Conservation (phyloP, 2,797 vertebrate species). For the Coracias cyanogaster region DNA sequence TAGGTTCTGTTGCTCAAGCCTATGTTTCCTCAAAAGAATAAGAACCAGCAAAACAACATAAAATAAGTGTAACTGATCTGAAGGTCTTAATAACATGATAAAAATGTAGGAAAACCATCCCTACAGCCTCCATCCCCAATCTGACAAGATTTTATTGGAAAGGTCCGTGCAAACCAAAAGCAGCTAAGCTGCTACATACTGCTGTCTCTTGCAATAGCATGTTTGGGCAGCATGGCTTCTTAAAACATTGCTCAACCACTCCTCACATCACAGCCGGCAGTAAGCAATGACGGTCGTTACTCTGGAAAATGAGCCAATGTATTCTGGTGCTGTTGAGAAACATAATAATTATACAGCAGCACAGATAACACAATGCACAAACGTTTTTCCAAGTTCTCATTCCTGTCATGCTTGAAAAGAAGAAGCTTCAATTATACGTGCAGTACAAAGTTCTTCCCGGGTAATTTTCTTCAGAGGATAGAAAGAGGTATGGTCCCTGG, state of each 20-base stretch:
- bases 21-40: conserved; percentile 59
- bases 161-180: accelerated
- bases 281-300: accelerated
- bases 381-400: background rate
- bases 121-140: accelerated
- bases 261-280: accelerated
- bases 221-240: background rate
- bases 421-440: background rate
- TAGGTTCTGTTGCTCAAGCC: conserved; percentile 36
- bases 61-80: background rate
- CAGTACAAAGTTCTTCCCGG: background rate
- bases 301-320: background rate
- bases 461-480: background rate
- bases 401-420: background rate
- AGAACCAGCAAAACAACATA: conserved; percentile 9
- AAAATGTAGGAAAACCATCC: background rate
- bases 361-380: accelerated
- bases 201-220: background rate
- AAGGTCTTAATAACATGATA: background rate
- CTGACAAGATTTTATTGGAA: background rate
- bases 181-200: background rate
- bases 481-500: background rate
- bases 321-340: background rate
- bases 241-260: background rate
- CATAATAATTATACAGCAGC: background rate